phyloP scores from a whole-genome alignment of 2,888 invertebrate genomes.

The Chorisops tibialis region DNA sequence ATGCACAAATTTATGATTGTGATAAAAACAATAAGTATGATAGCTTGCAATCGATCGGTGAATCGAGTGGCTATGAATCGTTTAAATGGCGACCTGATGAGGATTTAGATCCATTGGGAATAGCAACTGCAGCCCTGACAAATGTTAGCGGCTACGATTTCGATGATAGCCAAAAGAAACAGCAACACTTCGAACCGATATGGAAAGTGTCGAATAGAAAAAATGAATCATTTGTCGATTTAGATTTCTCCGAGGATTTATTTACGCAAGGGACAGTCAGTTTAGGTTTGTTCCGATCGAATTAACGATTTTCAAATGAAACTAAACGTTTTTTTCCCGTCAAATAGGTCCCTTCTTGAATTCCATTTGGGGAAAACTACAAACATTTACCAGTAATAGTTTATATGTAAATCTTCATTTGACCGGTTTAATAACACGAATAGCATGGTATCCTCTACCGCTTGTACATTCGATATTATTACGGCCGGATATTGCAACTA shows the following conservation, averaged over 20 bases:
- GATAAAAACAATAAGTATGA: slow-evolving; percentile 53
- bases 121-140: slow-evolving; percentile 26
- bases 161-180: slow-evolving; percentile 30
- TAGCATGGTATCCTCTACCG: slow-evolving; percentile 87
- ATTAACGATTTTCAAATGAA: slow-evolving; percentile 3
- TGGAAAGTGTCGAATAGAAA: slow-evolving; percentile 48
- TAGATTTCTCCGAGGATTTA: slow-evolving; percentile 52
- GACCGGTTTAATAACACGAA: slow-evolving; percentile 79
- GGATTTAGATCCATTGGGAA: slow-evolving; percentile 44
- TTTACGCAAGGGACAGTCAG: slow-evolving; percentile 53
- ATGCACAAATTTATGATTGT: slow-evolving; percentile 36
- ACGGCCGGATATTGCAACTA: slow-evolving; percentile 78
- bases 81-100: slow-evolving; percentile 60
- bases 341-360: slow-evolving; percentile 75
- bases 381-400: slow-evolving; percentile 78
- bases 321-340: no score
- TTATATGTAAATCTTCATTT: slow-evolving; percentile 82
- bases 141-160: slow-evolving; percentile 31
- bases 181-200: slow-evolving; percentile 35
- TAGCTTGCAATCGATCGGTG: slow-evolving; percentile 68
- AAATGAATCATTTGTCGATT: slow-evolving; percentile 46
- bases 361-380: slow-evolving; percentile 75
- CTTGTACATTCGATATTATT: slow-evolving; percentile 82
- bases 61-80: slow-evolving; percentile 73
- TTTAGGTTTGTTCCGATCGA: slow-evolving; percentile 45